Conservation (phyloP, 64 coral and sea anemone species). For the Actinia tenebrosa region DNA sequence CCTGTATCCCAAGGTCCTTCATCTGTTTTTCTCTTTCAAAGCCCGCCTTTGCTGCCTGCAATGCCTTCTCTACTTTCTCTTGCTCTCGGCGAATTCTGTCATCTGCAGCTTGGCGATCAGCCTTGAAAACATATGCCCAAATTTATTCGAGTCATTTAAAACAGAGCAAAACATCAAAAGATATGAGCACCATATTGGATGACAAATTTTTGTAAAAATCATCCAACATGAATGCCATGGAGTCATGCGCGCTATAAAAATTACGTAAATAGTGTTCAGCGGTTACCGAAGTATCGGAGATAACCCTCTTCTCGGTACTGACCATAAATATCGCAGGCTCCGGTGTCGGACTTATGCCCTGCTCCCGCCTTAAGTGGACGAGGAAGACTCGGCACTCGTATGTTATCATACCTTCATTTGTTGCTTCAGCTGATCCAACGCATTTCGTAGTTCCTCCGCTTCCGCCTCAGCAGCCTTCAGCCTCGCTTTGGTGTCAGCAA, state of each 20-base stretch:
- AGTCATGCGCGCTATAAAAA: background rate
- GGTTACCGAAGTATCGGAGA: background rate
- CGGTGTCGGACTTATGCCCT: background rate
- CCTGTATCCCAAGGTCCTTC: constrained; percentile 71
- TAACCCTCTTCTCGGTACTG: no score
- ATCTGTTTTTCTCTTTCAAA: constrained; percentile 66
- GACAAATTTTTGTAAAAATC: no score
- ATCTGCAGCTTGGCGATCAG: constrained; percentile 75
- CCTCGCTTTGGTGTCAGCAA: constrained; percentile 68
- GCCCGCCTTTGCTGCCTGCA: constrained; percentile 69
- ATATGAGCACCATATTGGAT: no score
- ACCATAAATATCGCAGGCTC: no score
- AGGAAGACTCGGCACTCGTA: background rate
- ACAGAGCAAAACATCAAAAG: no score
- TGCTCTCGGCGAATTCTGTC: constrained; percentile 74
- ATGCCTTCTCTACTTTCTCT: constrained; percentile 76
- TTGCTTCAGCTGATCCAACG: constrained; percentile 78
- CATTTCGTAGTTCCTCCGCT: constrained; percentile 56
- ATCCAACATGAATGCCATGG: no score
- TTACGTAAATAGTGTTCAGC: no score
- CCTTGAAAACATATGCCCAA: constrained; percentile 40
- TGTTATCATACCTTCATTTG: constrained; percentile 61
- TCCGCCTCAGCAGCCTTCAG: constrained; percentile 54
- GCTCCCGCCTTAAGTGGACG: background rate
- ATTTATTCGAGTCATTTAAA: background rate